These are phyloP conservation scores for Erebia aethiops DNA, from an alignment of 2,888 invertebrate species.

Conservation along the genomic window DNA sequence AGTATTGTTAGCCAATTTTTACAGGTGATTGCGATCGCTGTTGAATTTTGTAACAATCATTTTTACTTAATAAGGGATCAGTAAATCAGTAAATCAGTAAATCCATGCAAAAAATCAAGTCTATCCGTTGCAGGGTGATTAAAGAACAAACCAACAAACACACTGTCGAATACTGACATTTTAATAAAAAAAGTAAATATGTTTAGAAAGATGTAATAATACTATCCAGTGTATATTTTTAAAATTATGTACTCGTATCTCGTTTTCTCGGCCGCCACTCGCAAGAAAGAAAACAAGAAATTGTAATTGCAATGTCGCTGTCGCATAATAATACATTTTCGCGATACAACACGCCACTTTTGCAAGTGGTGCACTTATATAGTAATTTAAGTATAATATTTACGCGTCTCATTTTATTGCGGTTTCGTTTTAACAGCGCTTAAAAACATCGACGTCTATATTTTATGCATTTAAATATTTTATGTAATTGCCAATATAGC, in stretches of 20 bases:
- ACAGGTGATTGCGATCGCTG: too few relatives aligned
- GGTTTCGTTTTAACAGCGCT: not conserved
- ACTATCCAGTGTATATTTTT: too few relatives aligned
- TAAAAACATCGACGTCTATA: not conserved
- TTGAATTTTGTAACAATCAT: too few relatives aligned
- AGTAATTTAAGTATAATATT: slow-evolving; percentile 6
- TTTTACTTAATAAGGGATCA: too few relatives aligned
- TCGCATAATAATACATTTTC: slow-evolving; percentile 16
- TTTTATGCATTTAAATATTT: not conserved
- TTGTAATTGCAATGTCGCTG: slow-evolving; percentile 12
- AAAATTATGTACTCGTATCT: not conserved
- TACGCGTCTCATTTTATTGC: not conserved
- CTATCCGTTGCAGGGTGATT: too few relatives aligned
- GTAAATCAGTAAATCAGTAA: too few relatives aligned
- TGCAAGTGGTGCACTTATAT: slow-evolving; percentile 12
- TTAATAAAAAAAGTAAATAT: not conserved
- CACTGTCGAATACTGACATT: too few relatives aligned
- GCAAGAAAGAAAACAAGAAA: slow-evolving; percentile 20
- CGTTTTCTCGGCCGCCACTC: slow-evolving; percentile 6
- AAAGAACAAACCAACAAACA: too few relatives aligned
- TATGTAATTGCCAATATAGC: not conserved
- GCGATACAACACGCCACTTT: slow-evolving; percentile 8
- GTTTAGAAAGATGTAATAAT: not conserved
- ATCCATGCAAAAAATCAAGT: too few relatives aligned
- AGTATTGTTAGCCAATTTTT: too few relatives aligned